Evolutionary conservation across 2,888 invertebrate species (phyloP).

Genomic region (Hirtodrosophila confusa): DNA sequence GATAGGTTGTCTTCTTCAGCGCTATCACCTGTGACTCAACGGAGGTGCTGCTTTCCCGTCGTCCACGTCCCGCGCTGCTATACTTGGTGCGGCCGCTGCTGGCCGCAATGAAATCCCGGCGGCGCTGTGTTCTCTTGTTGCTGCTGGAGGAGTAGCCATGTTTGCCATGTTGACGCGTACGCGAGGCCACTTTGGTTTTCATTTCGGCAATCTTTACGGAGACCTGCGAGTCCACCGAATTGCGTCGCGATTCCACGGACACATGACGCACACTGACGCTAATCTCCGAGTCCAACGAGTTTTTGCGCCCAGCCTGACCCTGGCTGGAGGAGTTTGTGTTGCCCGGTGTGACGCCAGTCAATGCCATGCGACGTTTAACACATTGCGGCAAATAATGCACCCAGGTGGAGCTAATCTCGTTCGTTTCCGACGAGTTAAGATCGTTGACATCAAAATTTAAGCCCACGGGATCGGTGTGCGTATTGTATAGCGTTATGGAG

Average conservation of each 20-base stretch:
- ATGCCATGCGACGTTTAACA: slow-evolving; percentile 92
- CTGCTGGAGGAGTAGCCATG: slow-evolving; percentile 59
- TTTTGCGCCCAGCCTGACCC: slow-evolving; percentile 85
- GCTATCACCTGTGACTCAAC: slow-evolving; percentile 90
- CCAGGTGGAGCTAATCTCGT: slow-evolving; percentile 95
- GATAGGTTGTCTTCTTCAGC: slow-evolving; percentile 83
- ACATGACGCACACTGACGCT: slow-evolving; percentile 92
- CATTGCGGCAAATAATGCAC: slow-evolving; percentile 95
- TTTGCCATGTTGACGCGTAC: slow-evolving; percentile 83
- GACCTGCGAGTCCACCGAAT: slow-evolving; percentile 93
- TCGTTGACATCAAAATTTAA: slow-evolving; percentile 87
- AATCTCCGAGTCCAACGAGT: slow-evolving; percentile 88
- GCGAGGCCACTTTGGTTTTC: slow-evolving; percentile 89
- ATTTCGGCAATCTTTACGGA: slow-evolving; percentile 93
- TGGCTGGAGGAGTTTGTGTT: slow-evolving; percentile 85
- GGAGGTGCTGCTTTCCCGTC: slow-evolving; percentile 89
- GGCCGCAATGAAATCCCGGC: slow-evolving; percentile 81
- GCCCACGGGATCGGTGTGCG: slow-evolving; percentile 95
- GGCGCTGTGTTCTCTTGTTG: slow-evolving; percentile 77
- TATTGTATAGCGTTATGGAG: slow-evolving; percentile 94
- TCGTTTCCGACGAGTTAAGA: slow-evolving; percentile 90
- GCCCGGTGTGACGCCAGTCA: slow-evolving; percentile 85
- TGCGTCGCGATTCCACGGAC: slow-evolving; percentile 93
- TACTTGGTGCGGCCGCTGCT: slow-evolving; percentile 76
- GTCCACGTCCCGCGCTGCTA: slow-evolving; percentile 62